Percentiles rank a stretch among this genome's conserved stretches.
Evolutionary conservation across 2,888 invertebrate genomes (phyloP).

Genomic region (Spodoptera exigua): DNA sequence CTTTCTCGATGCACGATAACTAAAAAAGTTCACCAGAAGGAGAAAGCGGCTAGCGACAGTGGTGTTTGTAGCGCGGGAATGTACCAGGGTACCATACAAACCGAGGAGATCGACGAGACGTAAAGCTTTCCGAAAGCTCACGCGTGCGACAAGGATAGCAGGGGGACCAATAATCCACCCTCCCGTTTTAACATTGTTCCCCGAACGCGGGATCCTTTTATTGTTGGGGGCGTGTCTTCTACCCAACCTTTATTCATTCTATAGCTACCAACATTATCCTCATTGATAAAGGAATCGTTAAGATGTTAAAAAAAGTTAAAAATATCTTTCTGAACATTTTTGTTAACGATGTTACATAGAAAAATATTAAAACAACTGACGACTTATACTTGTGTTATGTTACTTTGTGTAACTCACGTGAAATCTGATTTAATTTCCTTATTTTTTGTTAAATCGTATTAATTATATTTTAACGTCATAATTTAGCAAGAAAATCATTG

Average conservation of each 20-base stretch:
- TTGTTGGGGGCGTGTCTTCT: constrained; percentile 62
- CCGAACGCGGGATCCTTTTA: constrained; percentile 63
- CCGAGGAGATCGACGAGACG: constrained; percentile 59
- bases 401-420: neutral
- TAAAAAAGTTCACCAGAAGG: constrained; percentile 80
- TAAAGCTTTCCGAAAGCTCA: constrained; percentile 81
- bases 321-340: constrained; percentile 24
- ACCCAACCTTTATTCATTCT: constrained; percentile 17
- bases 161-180: constrained; percentile 54
- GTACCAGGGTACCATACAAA: constrained; percentile 78
- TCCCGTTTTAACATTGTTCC: constrained; percentile 67
- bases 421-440: neutral
- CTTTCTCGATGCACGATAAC: constrained; percentile 58
- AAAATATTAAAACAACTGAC: constrained; percentile 2
- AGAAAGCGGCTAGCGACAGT: constrained; percentile 89
- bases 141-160: constrained; percentile 73
- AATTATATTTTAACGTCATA: neutral
- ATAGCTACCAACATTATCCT: neutral
- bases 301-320: neutral
- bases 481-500: neutral
- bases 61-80: constrained; percentile 85
- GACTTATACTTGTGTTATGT: too few species aligned
- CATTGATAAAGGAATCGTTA: constrained; percentile 7
- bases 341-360: constrained; percentile 39
- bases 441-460: too few species aligned